Evolutionary conservation across 2,888 invertebrate genomes (phyloP).

Genomic region (Pocota personata): DNA sequence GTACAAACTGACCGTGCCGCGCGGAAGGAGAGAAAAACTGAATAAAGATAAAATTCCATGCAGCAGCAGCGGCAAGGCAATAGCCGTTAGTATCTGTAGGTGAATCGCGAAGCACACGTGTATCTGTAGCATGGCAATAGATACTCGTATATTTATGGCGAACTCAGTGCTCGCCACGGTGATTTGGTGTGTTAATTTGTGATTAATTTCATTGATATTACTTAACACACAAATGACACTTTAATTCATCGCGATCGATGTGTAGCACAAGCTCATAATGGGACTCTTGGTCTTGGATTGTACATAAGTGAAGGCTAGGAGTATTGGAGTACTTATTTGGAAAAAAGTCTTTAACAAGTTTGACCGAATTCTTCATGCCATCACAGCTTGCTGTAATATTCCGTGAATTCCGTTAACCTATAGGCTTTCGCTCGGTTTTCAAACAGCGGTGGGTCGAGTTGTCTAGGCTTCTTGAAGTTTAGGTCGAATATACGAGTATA

Average conservation of each 20-base stretch:
- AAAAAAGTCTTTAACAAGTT: neutral
- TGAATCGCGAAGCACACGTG: neutral
- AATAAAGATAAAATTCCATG: slow-evolving; percentile 34
- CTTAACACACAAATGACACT: slow-evolving; percentile 54
- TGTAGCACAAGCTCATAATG: slow-evolving; percentile 1
- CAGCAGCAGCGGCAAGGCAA: neutral
- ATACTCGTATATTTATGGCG: slow-evolving; percentile 17
- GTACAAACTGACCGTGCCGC: neutral
- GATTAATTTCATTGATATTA: slow-evolving; percentile 62
- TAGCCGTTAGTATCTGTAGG: slow-evolving; percentile 17
- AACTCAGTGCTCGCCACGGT: slow-evolving; percentile 25
- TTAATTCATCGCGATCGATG: slow-evolving; percentile 26
- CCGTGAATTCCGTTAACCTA: no score
- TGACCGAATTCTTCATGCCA: neutral
- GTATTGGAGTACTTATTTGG: neutral
- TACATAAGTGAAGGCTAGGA: neutral
- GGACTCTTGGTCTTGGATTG: neutral
- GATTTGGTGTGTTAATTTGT: slow-evolving; percentile 62
- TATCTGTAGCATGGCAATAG: neutral
- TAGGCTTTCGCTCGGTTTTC: no score
- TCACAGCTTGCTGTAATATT: neutral
- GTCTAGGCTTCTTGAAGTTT: no score
- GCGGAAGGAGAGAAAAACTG: neutral
- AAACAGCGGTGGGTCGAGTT: no score
- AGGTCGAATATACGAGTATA: no score